Conservation (phyloP, 53 echinoderm and acorn worm species). For the Luidia sarsii region DNA sequence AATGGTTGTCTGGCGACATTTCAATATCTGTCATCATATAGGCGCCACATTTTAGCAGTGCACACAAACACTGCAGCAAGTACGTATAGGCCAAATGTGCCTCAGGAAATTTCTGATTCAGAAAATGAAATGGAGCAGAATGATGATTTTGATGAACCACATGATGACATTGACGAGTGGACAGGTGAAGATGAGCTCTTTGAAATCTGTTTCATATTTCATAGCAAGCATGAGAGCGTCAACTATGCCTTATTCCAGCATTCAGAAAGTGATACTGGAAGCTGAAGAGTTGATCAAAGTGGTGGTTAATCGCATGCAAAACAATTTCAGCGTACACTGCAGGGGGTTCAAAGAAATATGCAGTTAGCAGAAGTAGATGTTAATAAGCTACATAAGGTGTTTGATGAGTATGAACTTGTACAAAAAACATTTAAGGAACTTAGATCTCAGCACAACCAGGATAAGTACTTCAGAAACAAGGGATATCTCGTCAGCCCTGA, state of each 20-base stretch:
- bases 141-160: constrained; percentile 23
- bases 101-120: constrained; percentile 7
- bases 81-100: constrained; percentile 9
- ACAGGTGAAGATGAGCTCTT: constrained; percentile 23
- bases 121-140: not conserved
- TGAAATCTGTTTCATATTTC: constrained; percentile 35
- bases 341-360: constrained; percentile 7
- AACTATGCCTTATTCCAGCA: constrained; percentile 30
- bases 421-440: constrained; percentile 35
- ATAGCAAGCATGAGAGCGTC: constrained; percentile 44
- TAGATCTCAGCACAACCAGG: constrained; percentile 48
- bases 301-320: not conserved
- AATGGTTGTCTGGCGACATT: constrained; percentile 46
- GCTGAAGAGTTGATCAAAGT: constrained; percentile 1
- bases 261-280: constrained; percentile 37
- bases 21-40: constrained; percentile 51
- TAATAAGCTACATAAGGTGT: constrained; percentile 7
- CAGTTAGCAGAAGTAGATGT: constrained; percentile 9
- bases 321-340: not conserved
- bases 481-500: constrained; percentile 43
- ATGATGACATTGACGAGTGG: constrained; percentile 16
- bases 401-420: constrained; percentile 6
- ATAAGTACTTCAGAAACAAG: constrained; percentile 55
- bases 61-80: constrained; percentile 27
- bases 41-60: constrained; percentile 42